These are phyloP conservation scores for Psilopsiagon aurifrons DNA, from an alignment of 2,113 vertebrate genomes.

Conservation along the genomic window DNA sequence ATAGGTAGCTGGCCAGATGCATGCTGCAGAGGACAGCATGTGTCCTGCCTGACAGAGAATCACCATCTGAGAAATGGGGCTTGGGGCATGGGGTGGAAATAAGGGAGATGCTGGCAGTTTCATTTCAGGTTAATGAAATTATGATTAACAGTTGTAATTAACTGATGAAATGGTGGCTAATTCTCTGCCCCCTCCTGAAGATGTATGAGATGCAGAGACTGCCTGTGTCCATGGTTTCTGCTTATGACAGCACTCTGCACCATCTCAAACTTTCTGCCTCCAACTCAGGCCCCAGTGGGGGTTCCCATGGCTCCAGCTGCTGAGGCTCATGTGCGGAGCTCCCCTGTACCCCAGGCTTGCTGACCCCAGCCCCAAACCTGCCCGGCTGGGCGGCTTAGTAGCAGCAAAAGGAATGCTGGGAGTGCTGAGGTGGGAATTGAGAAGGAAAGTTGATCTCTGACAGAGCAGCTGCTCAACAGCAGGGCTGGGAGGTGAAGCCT, in stretches of 20 bases:
- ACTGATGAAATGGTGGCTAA: constrained; percentile 29
- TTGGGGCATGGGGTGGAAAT: neutral
- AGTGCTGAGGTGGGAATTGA: neutral
- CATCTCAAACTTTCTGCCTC: neutral
- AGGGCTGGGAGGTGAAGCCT: neutral
- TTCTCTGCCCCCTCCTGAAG: constrained; percentile 15
- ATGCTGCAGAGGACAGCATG: neutral
- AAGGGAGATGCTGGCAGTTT: neutral
- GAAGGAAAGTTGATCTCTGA: neutral
- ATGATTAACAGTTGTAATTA: constrained; percentile 65
- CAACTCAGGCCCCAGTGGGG: accelerated
- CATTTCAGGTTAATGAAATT: constrained; percentile 55
- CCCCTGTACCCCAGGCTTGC: neutral
- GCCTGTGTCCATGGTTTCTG: neutral
- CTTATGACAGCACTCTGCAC: constrained; percentile 30
- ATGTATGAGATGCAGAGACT: neutral
- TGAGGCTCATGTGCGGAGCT: neutral
- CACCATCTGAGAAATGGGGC: neutral
- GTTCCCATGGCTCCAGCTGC: neutral
- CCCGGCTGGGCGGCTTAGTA: neutral
- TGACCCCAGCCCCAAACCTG: neutral
- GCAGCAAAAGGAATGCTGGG: neutral
- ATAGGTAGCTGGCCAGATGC: neutral
- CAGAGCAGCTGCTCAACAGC: neutral
- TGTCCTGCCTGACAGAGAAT: neutral